Conservation (phyloP, 2,113 vertebrate genomes). For the Dicerorhinus sumatrensis region DNA sequence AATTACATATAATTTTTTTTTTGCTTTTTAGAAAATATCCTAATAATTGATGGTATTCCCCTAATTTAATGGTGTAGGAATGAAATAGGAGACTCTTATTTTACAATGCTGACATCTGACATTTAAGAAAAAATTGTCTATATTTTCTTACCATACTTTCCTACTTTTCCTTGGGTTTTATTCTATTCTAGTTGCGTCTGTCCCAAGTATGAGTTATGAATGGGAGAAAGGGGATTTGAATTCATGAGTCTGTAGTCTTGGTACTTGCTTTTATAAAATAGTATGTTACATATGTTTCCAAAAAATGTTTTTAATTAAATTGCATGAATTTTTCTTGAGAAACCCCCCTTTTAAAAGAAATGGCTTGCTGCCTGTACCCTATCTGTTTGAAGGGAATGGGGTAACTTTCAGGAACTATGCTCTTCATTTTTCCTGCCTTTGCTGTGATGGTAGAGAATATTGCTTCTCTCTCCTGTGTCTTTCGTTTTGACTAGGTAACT, state of each 20-base stretch:
- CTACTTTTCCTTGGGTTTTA: not conserved
- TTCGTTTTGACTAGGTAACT: not conserved
- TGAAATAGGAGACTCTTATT: not conserved
- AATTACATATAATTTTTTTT: not conserved
- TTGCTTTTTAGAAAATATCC: not conserved
- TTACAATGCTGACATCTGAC: not conserved
- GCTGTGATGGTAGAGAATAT: not conserved
- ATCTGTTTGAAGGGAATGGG: not conserved
- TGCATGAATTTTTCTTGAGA: slow-evolving; percentile 33
- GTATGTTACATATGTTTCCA: not conserved
- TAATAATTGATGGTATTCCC: not conserved
- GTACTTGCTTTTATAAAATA: slow-evolving; percentile 42
- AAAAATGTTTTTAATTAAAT: slow-evolving; percentile 5
- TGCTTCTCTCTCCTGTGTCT: not conserved
- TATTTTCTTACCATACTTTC: not conserved
- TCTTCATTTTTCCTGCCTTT: slow-evolving; percentile 19
- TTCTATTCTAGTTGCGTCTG: not conserved
- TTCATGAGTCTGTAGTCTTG: not conserved
- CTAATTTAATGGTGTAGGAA: not conserved
- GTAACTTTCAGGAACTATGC: not conserved
- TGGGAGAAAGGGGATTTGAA: not conserved
- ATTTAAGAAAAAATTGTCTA: not conserved
- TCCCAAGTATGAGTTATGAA: not conserved
- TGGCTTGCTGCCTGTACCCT: not conserved
- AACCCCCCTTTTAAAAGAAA: not conserved